These are phyloP conservation scores for Saccostrea glomerata DNA, from an alignment of 1,140 invertebrate genomes.

Conservation along the genomic window DNA sequence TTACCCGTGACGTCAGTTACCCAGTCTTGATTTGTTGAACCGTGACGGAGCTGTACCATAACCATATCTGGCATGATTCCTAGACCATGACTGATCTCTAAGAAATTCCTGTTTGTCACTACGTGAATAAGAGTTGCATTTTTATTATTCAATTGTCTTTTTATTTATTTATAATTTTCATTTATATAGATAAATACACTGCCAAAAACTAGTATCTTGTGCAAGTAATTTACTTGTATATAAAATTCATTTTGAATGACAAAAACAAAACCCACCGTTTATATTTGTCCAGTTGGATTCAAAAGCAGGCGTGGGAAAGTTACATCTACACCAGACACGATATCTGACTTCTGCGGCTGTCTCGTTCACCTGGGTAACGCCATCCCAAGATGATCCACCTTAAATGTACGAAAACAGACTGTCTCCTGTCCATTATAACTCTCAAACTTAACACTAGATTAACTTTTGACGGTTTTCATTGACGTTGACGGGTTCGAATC, in stretches of 20 bases:
- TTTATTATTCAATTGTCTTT: background rate
- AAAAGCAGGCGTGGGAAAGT: background rate
- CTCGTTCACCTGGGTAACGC: background rate
- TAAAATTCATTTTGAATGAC: background rate
- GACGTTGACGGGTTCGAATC: too few relatives aligned
- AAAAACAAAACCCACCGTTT: background rate
- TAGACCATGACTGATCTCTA: background rate
- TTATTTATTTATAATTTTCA: background rate
- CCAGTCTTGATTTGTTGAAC: background rate
- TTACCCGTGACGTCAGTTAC: conserved; percentile 4
- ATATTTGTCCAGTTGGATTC: conserved; percentile 10
- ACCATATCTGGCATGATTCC: conserved; percentile 20
- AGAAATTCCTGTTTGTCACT: background rate
- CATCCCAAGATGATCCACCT: background rate
- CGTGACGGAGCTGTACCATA: background rate
- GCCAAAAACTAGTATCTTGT: too few relatives aligned
- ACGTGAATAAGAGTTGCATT: background rate
- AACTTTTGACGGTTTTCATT: too few relatives aligned
- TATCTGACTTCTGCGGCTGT: background rate
- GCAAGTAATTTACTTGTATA: background rate
- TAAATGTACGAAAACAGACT: too few relatives aligned
- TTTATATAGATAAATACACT: background rate
- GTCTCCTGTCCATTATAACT: too few relatives aligned
- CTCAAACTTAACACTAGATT: too few relatives aligned
- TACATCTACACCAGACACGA: background rate